Percentiles rank a stretch among this genome's conserved stretches.
Evolutionary conservation across 2,797 vertebrate genomes (phyloP).

Genomic region (Muraenolepis orangiensis): DNA sequence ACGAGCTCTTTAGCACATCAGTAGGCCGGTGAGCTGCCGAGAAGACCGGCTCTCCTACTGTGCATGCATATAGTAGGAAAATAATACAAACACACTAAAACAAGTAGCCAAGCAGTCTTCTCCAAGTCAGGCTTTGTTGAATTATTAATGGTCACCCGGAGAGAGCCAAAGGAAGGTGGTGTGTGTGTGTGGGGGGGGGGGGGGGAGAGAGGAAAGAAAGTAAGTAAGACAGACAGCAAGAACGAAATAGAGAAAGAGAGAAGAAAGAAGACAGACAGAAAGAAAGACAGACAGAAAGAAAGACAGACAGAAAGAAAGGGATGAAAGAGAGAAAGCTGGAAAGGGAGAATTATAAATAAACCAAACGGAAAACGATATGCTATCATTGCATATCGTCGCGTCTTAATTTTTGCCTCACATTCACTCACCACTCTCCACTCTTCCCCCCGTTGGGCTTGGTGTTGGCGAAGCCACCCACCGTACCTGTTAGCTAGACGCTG

Average conservation of each 20-base stretch:
- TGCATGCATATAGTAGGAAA: constrained; percentile 13
- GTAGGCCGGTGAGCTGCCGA: not conserved
- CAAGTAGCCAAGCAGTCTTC: constrained; percentile 39
- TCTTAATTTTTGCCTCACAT: no score
- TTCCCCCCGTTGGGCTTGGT: no score
- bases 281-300: no score
- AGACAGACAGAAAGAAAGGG: no score
- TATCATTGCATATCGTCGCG: no score
- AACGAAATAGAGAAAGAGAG: constrained; percentile 9
- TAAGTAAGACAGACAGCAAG: not conserved
- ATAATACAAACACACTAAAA: constrained; percentile 60
- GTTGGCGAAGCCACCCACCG: not conserved
- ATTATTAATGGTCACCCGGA: constrained; percentile 67
- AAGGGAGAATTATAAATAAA: not conserved
- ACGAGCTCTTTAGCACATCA: constrained; percentile 5
- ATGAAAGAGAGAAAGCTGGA: not conserved
- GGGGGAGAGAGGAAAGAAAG: not conserved
- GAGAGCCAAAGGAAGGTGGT: constrained; percentile 42
- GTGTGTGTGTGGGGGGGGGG: no score
- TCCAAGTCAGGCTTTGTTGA: constrained; percentile 55
- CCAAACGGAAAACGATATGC: not conserved
- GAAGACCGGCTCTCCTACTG: constrained; percentile 12
- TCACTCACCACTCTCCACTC: no score
- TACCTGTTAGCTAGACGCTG: not conserved
- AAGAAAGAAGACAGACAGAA: not conserved